Evolutionary conservation across 2,797 vertebrate species (phyloP).

Genomic region (Nasua narica): DNA sequence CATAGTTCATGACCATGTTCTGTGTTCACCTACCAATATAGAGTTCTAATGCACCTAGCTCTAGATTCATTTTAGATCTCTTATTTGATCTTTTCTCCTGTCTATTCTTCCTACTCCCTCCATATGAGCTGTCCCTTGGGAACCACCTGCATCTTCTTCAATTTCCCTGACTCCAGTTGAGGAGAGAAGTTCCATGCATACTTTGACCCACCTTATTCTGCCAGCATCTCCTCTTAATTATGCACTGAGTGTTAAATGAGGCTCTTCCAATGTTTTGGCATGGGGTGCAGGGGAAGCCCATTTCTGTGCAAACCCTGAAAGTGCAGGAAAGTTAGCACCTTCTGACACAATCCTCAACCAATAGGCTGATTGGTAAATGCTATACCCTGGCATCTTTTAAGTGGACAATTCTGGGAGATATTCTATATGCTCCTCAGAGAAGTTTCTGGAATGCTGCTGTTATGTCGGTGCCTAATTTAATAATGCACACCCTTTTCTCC

Average conservation of each 20-base stretch:
- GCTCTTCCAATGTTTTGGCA: neutral
- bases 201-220: neutral
- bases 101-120: neutral
- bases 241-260: neutral
- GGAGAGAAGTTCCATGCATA: accelerated
- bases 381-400: neutral
- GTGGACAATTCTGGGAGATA: neutral
- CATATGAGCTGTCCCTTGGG: too few relatives aligned
- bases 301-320: neutral
- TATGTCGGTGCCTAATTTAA: neutral
- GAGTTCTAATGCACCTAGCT: neutral
- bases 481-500: neutral
- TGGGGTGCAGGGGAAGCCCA: neutral
- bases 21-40: neutral
- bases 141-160: neutral
- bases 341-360: neutral
- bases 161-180: neutral
- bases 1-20: neutral
- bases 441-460: neutral
- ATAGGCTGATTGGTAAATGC: neutral
- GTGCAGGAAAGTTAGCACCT: neutral
- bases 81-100: neutral
- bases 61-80: neutral
- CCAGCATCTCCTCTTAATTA: neutral
- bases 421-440: neutral